Conservation (phyloP, 2,797 vertebrate species). For the Rhincodon typus region DNA sequence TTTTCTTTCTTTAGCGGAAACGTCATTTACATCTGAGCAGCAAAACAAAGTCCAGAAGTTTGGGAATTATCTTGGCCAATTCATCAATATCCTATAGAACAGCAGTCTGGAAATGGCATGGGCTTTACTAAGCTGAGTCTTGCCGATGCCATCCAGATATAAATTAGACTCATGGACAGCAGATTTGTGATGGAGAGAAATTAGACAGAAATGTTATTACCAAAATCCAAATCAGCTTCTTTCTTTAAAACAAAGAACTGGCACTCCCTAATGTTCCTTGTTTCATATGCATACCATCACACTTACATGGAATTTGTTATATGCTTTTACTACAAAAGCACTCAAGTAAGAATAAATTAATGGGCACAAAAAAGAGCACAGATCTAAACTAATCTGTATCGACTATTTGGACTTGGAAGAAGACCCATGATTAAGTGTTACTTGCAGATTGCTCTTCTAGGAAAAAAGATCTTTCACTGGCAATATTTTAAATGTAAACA, state of each 20-base stretch:
- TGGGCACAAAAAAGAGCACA: background rate
- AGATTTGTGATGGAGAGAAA: background rate
- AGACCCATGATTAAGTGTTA: no score
- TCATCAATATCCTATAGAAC: background rate
- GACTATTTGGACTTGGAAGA: no score
- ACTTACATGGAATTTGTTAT: background rate
- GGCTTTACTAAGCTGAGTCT: background rate
- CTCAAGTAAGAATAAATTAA: background rate
- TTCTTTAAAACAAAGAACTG: background rate
- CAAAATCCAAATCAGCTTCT: background rate
- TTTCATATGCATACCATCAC: background rate
- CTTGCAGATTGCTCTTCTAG: no score
- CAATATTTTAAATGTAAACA: background rate
- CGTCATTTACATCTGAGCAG: background rate
- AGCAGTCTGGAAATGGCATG: background rate
- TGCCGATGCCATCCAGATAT: background rate
- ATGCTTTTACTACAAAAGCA: background rate
- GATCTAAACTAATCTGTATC: background rate
- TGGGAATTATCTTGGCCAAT: background rate
- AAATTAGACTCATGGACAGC: background rate
- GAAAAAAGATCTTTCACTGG: background rate
- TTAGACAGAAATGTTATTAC: background rate
- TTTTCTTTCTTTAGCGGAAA: background rate
- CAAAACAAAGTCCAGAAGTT: background rate
- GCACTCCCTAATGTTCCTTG: background rate